Base-by-base conservation (phyloP, 2,888 invertebrate species). In the Apoda limacodes region DNA sequence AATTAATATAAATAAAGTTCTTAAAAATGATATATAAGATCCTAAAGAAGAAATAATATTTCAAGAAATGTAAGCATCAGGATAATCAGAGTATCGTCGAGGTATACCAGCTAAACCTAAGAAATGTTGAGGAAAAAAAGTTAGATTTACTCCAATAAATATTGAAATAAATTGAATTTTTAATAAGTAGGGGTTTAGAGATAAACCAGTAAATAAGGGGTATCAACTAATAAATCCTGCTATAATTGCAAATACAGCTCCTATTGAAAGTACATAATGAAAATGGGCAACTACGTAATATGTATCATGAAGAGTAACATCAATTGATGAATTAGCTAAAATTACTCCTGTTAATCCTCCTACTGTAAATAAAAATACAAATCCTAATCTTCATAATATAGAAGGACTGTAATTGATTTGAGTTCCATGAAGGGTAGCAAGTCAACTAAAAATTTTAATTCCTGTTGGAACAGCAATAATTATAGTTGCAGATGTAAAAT, bases 401-500 rank as follows among this genome's bases (percentile, higher is more conserved):
- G 84, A 65, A 0, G 87, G 83, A 0, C 80, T 83, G 49, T 81
- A 84, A 29, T 70, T 74, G 50, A 89, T 58, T 80, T 84, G 83
- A 13, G 83, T 70, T 43, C 89, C 89, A 53, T 86, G 83, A 12
- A 90, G 43, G 7, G 88, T 88, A 1, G 88, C 87, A 69, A 90
- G 50, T 85, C 90, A 91, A 15, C 88, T 65, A 70, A 91, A 91
- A 74, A 92, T 84, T 84, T 92, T 92, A 83, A 92, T 89, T 46
- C 90, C 92, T 10, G 92, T 92, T 0, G 92, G 91, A 0, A 92
- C 84, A 1, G 90, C 91, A 89, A 92, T 92, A 83, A 92, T 88
- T 85, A 91, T 91, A 10, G 91, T 92, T 1, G 90, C 90, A 25
- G 91, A 87, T 0, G 90, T 92, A 64, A 92, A 92, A 62, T 92